Evolutionary conservation across 37 sponge, comb jelly and placozoan species (phyloP), one percentile per base, ranked within the genome.

Genomic region (Amphimedon queenslandica): DNA sequence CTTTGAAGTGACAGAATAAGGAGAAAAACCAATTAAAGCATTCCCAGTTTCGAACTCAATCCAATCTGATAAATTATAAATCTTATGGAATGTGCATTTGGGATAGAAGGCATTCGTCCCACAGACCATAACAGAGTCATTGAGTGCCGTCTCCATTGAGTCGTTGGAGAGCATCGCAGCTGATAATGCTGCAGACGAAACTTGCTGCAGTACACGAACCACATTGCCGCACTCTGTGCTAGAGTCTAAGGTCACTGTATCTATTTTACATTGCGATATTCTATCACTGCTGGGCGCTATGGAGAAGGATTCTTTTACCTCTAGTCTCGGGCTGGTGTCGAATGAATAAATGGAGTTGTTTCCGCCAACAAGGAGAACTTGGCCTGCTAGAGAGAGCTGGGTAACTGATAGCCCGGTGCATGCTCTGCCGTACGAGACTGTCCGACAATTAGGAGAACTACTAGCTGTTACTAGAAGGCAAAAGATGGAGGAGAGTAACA

Each of bases 81-180:
- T 6, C 20, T 69, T 33, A 25, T 74, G 75, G 18, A 85, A 24
- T 18, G 67, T 66, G 70, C 85, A 85, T 51, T 78, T 78, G 6
- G 85, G 85, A 21, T 28, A 29, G 40, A 57, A 72, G 16, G 85
- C 74, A 41, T 85, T 85, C 1, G 80, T 85, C 4, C 85, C 85
- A 64, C 85, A 85, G 34, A 85, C 80, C 25, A 85, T 35, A 4
- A 85, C 43, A 10, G 20, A 33, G 33, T 53, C 36, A 28, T 35
- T 67, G 39, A 39, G 4, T 33, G 8, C 13, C 13, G 53, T 13
- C 13, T 47, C 13, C 13, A 47, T 8, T 18, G 53, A 47, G 8
- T 13, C 13, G 8, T 47, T 47, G 53, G 13, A 8, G 8, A 18
- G 53, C 13, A 47, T 18, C 13, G 53, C 53, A n/a, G n/a, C 42